A percentile compares a stretch with the other conserved stretches of the same genome.
These are phyloP conservation scores for Drosophila infuscata DNA, from an alignment of 2,888 invertebrate genomes.

Conservation along the genomic window DNA sequence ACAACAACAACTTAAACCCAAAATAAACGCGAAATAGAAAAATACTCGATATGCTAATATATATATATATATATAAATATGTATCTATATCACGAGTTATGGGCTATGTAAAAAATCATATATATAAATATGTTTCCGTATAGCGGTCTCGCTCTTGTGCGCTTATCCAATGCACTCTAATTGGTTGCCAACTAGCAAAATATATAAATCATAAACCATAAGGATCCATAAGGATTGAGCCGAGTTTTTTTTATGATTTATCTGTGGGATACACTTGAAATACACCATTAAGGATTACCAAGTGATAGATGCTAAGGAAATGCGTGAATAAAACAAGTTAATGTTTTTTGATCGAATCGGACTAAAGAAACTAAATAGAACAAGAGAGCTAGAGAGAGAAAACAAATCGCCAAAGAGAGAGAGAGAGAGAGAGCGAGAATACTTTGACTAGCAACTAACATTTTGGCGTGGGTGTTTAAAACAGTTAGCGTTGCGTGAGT, in stretches of 20 bases:
- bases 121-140: background rate
- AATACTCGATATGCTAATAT: constrained; percentile 16
- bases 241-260: background rate
- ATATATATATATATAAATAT: background rate
- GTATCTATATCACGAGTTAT: background rate
- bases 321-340: background rate
- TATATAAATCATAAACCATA: background rate
- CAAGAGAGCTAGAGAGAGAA: background rate
- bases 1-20: constrained; percentile 15
- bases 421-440: background rate
- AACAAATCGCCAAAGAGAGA: no score
- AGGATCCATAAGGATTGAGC: background rate
- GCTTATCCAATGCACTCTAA: constrained; percentile 18
- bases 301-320: background rate
- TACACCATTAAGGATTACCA: background rate
- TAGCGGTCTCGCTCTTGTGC: constrained; percentile 5
- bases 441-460: background rate
- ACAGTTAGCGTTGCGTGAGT: no score
- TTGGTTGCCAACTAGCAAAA: constrained; percentile 16
- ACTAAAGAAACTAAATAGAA: background rate
- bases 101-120: background rate
- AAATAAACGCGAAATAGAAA: constrained; percentile 74
- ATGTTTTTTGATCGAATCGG: background rate
- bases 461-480: background rate
- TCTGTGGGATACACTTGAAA: no score